phyloP scores from a whole-genome alignment of 2,888 invertebrate genomes.

The Cantharis rufa region DNA sequence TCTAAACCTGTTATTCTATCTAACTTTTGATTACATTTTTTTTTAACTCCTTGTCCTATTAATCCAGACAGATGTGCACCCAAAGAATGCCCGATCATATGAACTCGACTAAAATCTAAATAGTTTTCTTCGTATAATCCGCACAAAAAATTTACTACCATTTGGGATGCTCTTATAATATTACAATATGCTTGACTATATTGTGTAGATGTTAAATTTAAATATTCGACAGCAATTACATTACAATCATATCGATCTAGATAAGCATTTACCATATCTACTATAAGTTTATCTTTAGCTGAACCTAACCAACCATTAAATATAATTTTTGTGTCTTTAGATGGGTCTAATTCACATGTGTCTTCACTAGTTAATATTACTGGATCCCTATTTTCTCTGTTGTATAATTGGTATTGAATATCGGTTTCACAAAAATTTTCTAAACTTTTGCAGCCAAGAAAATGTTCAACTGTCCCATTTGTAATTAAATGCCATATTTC shows the following conservation, averaged over 20 bases:
- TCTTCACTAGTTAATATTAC: neutral
- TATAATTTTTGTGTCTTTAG: neutral
- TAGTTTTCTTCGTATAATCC: neutral
- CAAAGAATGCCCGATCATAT: neutral
- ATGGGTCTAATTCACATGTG: neutral
- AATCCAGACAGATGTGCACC: neutral
- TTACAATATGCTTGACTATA: neutral
- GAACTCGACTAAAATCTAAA: neutral
- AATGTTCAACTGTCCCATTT: neutral
- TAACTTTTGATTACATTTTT: neutral
- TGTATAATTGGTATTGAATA: neutral
- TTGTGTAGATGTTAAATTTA: neutral
- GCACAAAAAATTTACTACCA: neutral
- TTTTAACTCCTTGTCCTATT: neutral
- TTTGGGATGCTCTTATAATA: neutral
- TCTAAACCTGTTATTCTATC: neutral
- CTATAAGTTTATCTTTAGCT: neutral
- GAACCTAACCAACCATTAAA: neutral
- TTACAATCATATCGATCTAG: neutral
- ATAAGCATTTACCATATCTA: neutral
- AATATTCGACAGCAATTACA: neutral
- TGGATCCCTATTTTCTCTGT: neutral
- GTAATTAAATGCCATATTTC: neutral
- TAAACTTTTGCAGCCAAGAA: neutral
- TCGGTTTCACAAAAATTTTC: neutral